These are phyloP conservation scores for Pseudanteris insignis DNA, from an alignment of 2,888 invertebrate genomes.

Conservation along the genomic window DNA sequence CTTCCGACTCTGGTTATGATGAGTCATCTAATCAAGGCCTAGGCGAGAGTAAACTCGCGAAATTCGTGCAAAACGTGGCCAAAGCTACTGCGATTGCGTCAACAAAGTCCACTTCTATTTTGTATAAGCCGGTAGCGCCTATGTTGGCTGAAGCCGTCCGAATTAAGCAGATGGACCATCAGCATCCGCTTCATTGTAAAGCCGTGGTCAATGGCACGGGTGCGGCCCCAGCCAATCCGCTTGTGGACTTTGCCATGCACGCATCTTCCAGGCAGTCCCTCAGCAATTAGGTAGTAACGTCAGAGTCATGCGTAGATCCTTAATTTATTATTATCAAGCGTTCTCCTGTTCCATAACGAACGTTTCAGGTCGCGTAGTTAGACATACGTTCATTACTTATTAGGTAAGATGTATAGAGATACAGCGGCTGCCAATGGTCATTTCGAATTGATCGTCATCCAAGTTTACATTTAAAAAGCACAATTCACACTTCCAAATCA, in stretches of 20 bases:
- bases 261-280: slow-evolving; percentile 61
- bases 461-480: not conserved
- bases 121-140: slow-evolving; percentile 15
- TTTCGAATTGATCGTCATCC: slow-evolving; percentile 29
- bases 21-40: slow-evolving; percentile 72
- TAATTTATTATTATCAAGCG: slow-evolving; percentile 59
- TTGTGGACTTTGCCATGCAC: slow-evolving; percentile 62
- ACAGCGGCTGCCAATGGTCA: slow-evolving; percentile 9
- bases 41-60: slow-evolving; percentile 58
- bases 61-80: slow-evolving; percentile 49
- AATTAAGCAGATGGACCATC: slow-evolving; percentile 52
- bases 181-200: slow-evolving; percentile 57
- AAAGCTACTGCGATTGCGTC: slow-evolving; percentile 1
- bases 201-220: slow-evolving; percentile 54
- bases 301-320: slow-evolving; percentile 54
- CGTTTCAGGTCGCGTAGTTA: slow-evolving; percentile 42
- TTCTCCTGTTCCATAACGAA: slow-evolving; percentile 23
- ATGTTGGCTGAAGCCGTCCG: slow-evolving; percentile 49
- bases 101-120: slow-evolving; percentile 47
- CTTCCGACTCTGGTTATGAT: slow-evolving; percentile 79
- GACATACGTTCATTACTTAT: slow-evolving; percentile 41
- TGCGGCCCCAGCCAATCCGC: slow-evolving; percentile 54
- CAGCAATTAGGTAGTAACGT: slow-evolving; percentile 63
- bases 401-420: slow-evolving; percentile 18
- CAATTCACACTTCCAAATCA: not conserved